Base-by-base conservation (phyloP, 1,140 invertebrate species). In the Drosophila lini region DNA sequence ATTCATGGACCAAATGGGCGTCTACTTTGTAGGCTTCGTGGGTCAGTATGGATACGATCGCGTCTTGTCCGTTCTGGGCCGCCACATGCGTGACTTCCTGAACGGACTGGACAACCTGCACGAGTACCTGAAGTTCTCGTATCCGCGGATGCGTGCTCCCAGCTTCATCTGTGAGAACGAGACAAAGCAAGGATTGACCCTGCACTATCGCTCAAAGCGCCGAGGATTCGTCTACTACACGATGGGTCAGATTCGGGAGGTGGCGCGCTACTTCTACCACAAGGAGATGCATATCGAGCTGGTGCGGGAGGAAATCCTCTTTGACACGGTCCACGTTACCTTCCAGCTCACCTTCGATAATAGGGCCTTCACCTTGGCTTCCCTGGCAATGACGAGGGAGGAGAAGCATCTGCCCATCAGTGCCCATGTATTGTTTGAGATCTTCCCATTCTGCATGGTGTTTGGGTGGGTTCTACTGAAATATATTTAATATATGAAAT, bases 81-180 rank as follows among this genome's bases (percentile, higher is more conserved):
- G 98, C 8, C 97, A 99, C 90, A 97, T 99, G 95, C 93, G 98
- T 61, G 98, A 99, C 92, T 99, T 99, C 92, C 94, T 99, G 1
- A 99, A 99, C 89, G 98, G 98, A 55, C 93, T 99, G 77, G 98
- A 99, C 93, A 99, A 99, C 93, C 94, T 99, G 32, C 98, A 99
- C 92, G 98, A 99, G 92, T 99, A 99, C 92, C 93, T 99, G 3
- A 98, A 98, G 93, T 98, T 99, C 93, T 98, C 97, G 28, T 99
- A 99, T 92, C 98, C 98, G 0, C 94, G 97, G 81, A 96, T 98
- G 95, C 81, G 92, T 69, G 97, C 98, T 0, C 98, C 98, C 1
- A 98, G 97, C 58, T 99, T 99, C 91, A 98, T 98, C 78, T 98
- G 98, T 88, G 98, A 99, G 92, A 97, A 98, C 88, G 98, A 99